Evolutionary conservation across 2,113 vertebrate species (phyloP), one percentile per base, ranked within the genome.

Genomic region (Oncorhynchus mykiss): DNA sequence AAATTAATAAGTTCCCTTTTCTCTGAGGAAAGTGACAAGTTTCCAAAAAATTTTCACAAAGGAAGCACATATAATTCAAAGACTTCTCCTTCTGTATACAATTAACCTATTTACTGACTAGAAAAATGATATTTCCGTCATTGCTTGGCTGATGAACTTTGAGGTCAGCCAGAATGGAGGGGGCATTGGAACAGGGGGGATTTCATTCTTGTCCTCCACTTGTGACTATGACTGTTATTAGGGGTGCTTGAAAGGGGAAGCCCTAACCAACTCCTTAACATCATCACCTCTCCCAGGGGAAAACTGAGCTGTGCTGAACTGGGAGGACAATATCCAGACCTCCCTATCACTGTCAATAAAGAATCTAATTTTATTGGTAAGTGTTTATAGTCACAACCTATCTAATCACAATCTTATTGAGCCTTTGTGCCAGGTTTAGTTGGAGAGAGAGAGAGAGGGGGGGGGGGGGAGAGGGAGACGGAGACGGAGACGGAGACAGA

Each of bases 321-420:
- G 76, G 71, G 49, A 14, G 81, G 88, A 92, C 65, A 78, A 80
- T 86, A 85, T 90, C 86, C 89, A 92, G 89, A 87, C 87, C 79
- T 81, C 1, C 4, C 49, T 25, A 48, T 72, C 14, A n/a, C 12
- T 6, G 70, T 80, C 77, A 60, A 67, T 72, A 71, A 34, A 49
- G 12, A 54, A 54, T 54, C 3, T 5, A 16, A 12, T 59, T 59
- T 64, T 70, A 34, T 74, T 71, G 51, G 49, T 79, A 18, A 54
- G 14, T 54, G 51, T 54, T 54, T 54, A 54, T 18, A 16, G 51
- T 54, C 16, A 54, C 49, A 51, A 51, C 49, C 14, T 51, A 16
- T 51, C 13, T 51, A 51, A 51, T 51, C 49, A 51, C 14, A 54
- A 18, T 7, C 16, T 18, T 54, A 54, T 18, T 54, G 51, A 18